A percentile compares a stretch with the other conserved stretches of the same genome.
phyloP scores from a whole-genome alignment of 2,113 vertebrate genomes.

The Mobula hypostoma region DNA sequence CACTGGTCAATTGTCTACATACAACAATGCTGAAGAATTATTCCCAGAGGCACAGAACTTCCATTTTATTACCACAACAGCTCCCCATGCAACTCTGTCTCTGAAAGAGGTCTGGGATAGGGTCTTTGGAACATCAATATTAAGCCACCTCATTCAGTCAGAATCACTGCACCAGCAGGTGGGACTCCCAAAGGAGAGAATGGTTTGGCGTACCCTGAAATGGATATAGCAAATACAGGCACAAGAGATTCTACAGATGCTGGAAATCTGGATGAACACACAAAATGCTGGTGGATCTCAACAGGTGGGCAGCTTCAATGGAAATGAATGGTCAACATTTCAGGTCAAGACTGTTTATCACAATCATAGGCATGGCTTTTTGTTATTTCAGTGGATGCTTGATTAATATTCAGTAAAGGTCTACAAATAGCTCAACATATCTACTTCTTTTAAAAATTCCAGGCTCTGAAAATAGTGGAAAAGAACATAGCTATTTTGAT shows the following conservation, averaged over 20 bases:
- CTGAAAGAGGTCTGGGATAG: neutral
- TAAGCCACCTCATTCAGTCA: neutral
- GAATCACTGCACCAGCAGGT: neutral
- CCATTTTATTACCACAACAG: neutral
- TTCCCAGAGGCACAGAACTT: neutral
- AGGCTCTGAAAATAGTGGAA: neutral
- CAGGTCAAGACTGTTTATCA: no score
- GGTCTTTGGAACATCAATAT: neutral
- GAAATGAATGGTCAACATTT: no score
- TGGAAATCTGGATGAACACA: no score
- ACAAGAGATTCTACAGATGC: no score
- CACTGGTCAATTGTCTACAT: neutral
- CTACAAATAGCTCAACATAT: neutral
- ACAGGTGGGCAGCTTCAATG: no score
- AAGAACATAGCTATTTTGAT: neutral
- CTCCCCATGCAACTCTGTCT: neutral
- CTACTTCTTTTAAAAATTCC: neutral
- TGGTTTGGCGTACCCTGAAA: neutral
- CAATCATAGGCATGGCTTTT: neutral
- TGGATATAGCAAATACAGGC: neutral
- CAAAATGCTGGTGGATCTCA: no score
- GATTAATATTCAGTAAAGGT: neutral
- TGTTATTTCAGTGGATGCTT: neutral
- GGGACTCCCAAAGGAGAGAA: neutral
- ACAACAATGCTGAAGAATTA: neutral